These are phyloP conservation scores for Aphaenogaster rudis DNA, from an alignment of 1,140 invertebrate genomes.

Conservation along the genomic window DNA sequence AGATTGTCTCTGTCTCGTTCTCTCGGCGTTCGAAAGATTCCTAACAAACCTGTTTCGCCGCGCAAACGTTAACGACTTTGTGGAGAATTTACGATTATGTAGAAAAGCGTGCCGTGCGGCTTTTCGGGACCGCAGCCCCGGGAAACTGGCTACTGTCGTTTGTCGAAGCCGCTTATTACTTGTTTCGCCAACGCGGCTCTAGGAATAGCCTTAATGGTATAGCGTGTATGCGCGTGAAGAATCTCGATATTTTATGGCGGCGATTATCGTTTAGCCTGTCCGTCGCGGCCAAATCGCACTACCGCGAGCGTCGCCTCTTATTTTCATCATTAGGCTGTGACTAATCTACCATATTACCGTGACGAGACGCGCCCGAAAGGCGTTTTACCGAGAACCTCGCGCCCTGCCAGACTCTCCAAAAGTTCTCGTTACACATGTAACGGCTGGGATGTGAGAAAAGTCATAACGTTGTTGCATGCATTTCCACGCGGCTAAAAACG, in stretches of 20 bases:
- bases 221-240: slow-evolving; percentile 71
- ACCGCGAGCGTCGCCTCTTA: slow-evolving; percentile 63
- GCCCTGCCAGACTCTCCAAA: slow-evolving; percentile 66
- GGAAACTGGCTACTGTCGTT: slow-evolving; percentile 61
- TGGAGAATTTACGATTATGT: slow-evolving; percentile 68
- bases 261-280: slow-evolving; percentile 72
- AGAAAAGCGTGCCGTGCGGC: slow-evolving; percentile 45
- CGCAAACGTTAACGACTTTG: slow-evolving; percentile 57
- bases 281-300: slow-evolving; percentile 66
- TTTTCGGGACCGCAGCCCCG: slow-evolving; percentile 37
- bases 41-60: slow-evolving; percentile 9
- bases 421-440: slow-evolving; percentile 57
- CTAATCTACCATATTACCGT: slow-evolving; percentile 74
- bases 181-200: slow-evolving; percentile 71
- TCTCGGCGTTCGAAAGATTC: neutral
- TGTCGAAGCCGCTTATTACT: slow-evolving; percentile 64
- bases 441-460: slow-evolving; percentile 58
- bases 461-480: slow-evolving; percentile 2
- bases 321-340: slow-evolving; percentile 76
- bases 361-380: slow-evolving; percentile 62
- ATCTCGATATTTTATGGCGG: slow-evolving; percentile 75
- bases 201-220: slow-evolving; percentile 72
- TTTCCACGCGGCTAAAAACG: slow-evolving; percentile 4
- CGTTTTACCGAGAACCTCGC: slow-evolving; percentile 37
- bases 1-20: neutral